phyloP scores from a whole-genome alignment of 1,140 invertebrate genomes.

The Pararge aegeria region DNA sequence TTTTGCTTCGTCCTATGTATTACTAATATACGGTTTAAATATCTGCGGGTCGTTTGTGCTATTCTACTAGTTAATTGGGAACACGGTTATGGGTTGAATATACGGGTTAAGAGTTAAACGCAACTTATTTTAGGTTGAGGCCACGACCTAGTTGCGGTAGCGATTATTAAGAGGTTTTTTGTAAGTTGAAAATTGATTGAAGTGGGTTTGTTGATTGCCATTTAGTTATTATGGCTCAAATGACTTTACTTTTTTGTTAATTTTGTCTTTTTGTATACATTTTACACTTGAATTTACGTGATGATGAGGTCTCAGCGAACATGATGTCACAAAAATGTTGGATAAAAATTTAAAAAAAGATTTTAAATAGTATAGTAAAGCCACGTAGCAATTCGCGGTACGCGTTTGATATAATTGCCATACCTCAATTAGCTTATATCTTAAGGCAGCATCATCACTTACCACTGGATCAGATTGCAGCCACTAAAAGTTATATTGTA shows the following conservation, averaged over 20 bases:
- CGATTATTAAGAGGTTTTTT: constrained; percentile 2
- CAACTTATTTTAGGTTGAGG: constrained; percentile 9
- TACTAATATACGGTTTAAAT: not conserved
- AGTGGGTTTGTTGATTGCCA: not conserved
- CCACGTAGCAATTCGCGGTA: too few relatives aligned
- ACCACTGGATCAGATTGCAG: too few relatives aligned
- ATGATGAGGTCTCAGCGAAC: too few relatives aligned
- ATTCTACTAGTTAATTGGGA: not conserved
- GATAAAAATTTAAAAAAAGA: too few relatives aligned
- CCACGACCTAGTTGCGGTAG: constrained; percentile 4
- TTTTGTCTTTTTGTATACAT: not conserved
- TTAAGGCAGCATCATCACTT: too few relatives aligned
- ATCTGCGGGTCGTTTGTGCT: not conserved
- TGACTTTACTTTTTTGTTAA: not conserved
- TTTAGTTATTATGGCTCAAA: not conserved
- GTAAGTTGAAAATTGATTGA: constrained; percentile 4
- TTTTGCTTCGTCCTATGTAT: not conserved
- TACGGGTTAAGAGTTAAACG: constrained; percentile 7
- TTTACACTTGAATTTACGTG: too few relatives aligned
- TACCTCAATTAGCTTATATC: too few relatives aligned
- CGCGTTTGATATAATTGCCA: too few relatives aligned
- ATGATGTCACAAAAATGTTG: too few relatives aligned
- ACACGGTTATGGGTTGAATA: constrained; percentile 1
- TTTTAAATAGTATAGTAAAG: too few relatives aligned
- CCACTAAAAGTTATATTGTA: too few relatives aligned